Conservation (phyloP, 2,797 vertebrate species). For the Sparus aurata region DNA sequence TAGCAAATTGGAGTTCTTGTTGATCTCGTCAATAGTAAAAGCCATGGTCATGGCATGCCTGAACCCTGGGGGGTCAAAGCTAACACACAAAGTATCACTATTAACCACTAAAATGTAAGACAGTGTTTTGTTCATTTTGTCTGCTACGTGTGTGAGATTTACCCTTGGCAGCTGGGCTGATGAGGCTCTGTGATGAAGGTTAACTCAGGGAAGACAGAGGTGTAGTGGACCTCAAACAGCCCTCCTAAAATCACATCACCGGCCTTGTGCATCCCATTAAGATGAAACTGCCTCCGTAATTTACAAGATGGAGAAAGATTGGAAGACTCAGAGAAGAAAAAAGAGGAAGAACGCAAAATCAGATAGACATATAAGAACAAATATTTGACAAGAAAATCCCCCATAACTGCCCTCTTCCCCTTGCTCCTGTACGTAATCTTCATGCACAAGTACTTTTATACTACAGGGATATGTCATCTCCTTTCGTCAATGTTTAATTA, state of each 20-base stretch:
- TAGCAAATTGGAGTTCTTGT: slow-evolving; percentile 65
- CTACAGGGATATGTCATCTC: slow-evolving; percentile 1
- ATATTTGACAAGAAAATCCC: neutral
- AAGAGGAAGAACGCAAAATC: neutral
- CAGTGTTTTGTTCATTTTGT: neutral
- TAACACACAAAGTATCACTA: slow-evolving; percentile 30
- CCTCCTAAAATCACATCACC: slow-evolving; percentile 77
- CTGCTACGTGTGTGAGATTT: slow-evolving; percentile 30
- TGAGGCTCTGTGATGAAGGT: slow-evolving; percentile 71
- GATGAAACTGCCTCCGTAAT: slow-evolving; percentile 38
- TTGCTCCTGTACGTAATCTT: neutral
- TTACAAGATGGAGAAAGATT: slow-evolving; percentile 27
- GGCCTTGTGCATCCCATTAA: slow-evolving; percentile 57
- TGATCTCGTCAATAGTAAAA: slow-evolving; percentile 80
- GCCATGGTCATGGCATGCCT: slow-evolving; percentile 77
- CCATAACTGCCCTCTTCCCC: slow-evolving; percentile 26
- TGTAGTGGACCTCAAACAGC: slow-evolving; percentile 74
- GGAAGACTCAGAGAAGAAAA: slow-evolving; percentile 2
- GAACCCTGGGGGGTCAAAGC: slow-evolving; percentile 70
- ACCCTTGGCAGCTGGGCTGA: slow-evolving; percentile 56
- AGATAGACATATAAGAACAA: slow-evolving; percentile 8
- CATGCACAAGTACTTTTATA: slow-evolving; percentile 22
- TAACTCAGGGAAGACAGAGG: slow-evolving; percentile 69
- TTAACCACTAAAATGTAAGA: neutral
- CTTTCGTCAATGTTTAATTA: neutral